Evolutionary conservation across 2,797 vertebrate species (phyloP).

Genomic region (Tenualosa ilisha): DNA sequence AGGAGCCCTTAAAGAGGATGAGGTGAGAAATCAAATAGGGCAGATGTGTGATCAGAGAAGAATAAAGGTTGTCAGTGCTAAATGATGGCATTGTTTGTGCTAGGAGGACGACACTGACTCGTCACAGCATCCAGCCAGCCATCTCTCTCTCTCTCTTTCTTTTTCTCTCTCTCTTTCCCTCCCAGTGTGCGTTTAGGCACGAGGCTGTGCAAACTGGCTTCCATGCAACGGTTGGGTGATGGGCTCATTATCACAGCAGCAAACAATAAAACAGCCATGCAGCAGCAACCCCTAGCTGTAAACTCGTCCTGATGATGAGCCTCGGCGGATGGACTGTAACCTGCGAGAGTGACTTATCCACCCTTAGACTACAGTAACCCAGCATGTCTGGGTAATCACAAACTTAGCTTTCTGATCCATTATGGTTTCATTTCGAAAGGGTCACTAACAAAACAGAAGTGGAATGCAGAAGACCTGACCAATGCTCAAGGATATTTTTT

Average conservation of each 20-base stretch:
- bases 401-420: background rate
- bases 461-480: background rate
- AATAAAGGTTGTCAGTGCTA: slow-evolving; percentile 54
- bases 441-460: background rate
- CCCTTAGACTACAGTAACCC: background rate
- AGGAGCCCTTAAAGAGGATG: slow-evolving; percentile 34
- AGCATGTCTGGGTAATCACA: background rate
- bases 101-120: slow-evolving; percentile 14
- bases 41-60: slow-evolving; percentile 61
- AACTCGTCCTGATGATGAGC: slow-evolving; percentile 2
- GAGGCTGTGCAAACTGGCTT: background rate
- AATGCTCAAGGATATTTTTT: background rate
- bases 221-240: slow-evolving; percentile 53
- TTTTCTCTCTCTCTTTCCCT: background rate
- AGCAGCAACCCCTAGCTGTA: slow-evolving; percentile 17
- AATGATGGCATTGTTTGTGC: slow-evolving; percentile 43
- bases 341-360: background rate
- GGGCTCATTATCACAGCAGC: slow-evolving; percentile 84
- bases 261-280: slow-evolving; percentile 71
- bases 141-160: background rate
- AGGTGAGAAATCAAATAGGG: slow-evolving; percentile 62
- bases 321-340: slow-evolving; percentile 3
- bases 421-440: background rate
- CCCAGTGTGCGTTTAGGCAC: background rate
- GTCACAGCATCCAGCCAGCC: background rate